These are phyloP conservation scores for Trogon melanurus DNA, from an alignment of 2,113 vertebrate genomes.

Conservation along the genomic window DNA sequence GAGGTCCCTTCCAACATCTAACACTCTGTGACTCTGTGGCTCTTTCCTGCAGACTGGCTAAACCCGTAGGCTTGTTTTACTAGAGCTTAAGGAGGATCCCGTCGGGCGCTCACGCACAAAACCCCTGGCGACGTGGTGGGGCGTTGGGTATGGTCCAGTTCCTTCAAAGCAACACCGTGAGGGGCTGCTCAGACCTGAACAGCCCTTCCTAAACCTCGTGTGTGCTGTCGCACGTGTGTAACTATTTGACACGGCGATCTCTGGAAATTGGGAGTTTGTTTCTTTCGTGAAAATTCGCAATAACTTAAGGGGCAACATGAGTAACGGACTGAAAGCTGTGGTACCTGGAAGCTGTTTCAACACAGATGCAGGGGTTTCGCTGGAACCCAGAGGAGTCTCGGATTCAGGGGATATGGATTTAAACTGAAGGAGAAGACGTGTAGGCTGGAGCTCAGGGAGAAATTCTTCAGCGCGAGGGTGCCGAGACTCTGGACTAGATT, in stretches of 20 bases:
- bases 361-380: neutral
- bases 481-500: too few species aligned
- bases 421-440: too few species aligned
- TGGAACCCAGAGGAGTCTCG: neutral
- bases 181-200: neutral
- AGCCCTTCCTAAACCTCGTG: fast-evolving
- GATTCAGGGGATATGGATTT: too few species aligned
- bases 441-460: too few species aligned
- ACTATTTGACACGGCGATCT: neutral
- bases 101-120: neutral
- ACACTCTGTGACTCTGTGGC: too few species aligned
- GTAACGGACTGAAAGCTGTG: too few species aligned
- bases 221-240: neutral
- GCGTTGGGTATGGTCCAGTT: fast-evolving
- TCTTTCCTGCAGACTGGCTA: neutral
- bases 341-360: neutral
- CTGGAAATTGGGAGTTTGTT: neutral
- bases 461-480: too few species aligned
- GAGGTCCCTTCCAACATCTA: too few species aligned
- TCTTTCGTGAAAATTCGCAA: neutral
- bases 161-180: neutral
- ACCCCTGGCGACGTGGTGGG: neutral
- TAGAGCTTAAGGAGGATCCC: neutral
- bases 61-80: neutral
- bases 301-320: neutral